Base-by-base conservation (phyloP, 2,888 invertebrate species). In the Proisotoma minuta region DNA sequence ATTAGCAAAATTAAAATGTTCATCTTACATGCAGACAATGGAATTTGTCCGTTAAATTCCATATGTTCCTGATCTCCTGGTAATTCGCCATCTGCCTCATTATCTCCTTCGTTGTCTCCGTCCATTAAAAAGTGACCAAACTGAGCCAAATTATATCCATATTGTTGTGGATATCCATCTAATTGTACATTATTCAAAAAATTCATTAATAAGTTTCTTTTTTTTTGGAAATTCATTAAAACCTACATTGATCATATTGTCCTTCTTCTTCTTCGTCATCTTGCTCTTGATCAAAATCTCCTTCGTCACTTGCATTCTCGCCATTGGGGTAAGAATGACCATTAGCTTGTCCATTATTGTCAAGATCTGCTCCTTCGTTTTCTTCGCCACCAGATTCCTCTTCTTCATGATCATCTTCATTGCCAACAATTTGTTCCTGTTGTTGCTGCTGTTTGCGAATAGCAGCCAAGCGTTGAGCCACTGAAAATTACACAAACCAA, bases 71-170 rank as follows among this genome's bases (percentile, higher is more conserved):
- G 43, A 43, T 43, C 43, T n/a, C n/a, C n/a, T n/a, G n/a, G n/a
- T n/a, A n/a, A n/a, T n/a, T n/a, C n/a, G n/a, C n/a, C n/a, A n/a
- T 43, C 18, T 5, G 18, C 43, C 4, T 43, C 43, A n/a, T 4
- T 20, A 4, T 43, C 43, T n/a, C 43, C 43, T 43, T 43, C 43
- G 28, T 48, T 48, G 18, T 40, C 50, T 23, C 56, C 61, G 47
- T 66, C 63, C 59, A 66, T n/a, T n/a, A n/a, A 24, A 39, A 66
- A 66, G 53, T 66, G 66, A 3, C 63, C 60, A 57, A 66, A 63
- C 43, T 43, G 43, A n/a, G 43, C 43, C 10, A 43, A n/a, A 12
- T 15, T 15, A 43, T 43, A 43, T 5, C 18, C 18, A 20, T 43
- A 43, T 18, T 43, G 15, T 43, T 43, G 43, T n/a, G 15, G 43